Evolutionary conservation across 2,888 invertebrate species (phyloP), one percentile per base, ranked within the genome.

Genomic region (Netelia inedita): DNA sequence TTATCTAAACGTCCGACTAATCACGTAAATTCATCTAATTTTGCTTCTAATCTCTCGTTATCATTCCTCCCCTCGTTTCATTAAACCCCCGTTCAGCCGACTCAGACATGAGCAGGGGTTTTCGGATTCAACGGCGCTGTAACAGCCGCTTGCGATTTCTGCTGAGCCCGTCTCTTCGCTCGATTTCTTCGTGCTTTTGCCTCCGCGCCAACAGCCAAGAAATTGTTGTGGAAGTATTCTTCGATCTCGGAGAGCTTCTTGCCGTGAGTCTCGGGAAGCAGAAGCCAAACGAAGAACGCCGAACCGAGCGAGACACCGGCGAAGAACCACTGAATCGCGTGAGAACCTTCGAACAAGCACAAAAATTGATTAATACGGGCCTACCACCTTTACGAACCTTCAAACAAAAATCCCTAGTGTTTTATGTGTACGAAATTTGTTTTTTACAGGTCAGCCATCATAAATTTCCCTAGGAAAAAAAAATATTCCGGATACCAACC

Each of bases 281-380:
- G 88, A 0, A 95, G 80, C 88, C 93, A 94, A 0, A 94, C 94
- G 87, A 94, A 95, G 0, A 94, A 72, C 0, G 92, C 89, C 0
- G 93, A 94, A 1, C 92, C 90, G 0, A 95, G 82, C 0, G 95
- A 94, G 1, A 95, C 91, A 0, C 90, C 94, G 0, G 95, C 94
- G 87, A 95, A 95, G 90, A 95, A 95, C 94, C 94, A 95, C 82
- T 95, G 95, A 19, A 95, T 92, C 1, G 94, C 95, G 71, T 94
- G 93, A 0, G 95, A 92, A 1, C 95, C 95, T 83, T 93, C 91
- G 23, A 94, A 91, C 8, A 92, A 11, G 41, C 28, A 53, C 14
- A 73, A 46, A 57, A 41, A 3, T 89, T 89, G 53, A 14, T 10
- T 50, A 19, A 46, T 69, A n/a, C n/a, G n/a, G 11, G n/a, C 14